phyloP scores from a whole-genome alignment of 2,888 invertebrate genomes.

The Lochmaea crataegi region DNA sequence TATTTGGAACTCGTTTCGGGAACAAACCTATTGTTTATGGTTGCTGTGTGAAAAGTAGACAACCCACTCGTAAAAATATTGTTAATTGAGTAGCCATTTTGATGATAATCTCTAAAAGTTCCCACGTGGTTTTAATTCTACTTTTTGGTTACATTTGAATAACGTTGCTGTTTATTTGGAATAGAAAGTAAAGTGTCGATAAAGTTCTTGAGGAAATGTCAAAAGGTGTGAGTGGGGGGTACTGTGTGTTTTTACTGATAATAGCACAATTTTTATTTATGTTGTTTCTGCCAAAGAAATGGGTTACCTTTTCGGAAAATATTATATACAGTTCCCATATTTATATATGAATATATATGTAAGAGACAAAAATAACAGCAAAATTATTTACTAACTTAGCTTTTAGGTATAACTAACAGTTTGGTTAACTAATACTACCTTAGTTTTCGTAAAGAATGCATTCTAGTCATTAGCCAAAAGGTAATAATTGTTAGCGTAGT shows the following conservation, averaged over 20 bases:
- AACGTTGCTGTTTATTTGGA: too few relatives aligned
- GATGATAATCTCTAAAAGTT: too few relatives aligned
- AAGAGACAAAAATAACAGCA: not conserved
- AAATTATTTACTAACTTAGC: slow-evolving; percentile 11
- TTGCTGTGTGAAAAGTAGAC: too few relatives aligned
- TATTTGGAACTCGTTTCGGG: too few relatives aligned
- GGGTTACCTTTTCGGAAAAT: slow-evolving; percentile 30
- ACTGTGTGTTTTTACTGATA: not conserved
- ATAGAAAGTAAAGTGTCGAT: too few relatives aligned
- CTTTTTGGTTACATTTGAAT: too few relatives aligned
- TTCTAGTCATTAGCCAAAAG: slow-evolving; percentile 65
- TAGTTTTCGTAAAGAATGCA: slow-evolving; percentile 49
- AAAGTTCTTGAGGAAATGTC: too few relatives aligned
- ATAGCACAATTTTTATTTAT: slow-evolving; percentile 2
- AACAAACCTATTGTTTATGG: too few relatives aligned
- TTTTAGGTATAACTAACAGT: slow-evolving; percentile 23
- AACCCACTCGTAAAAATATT: too few relatives aligned
- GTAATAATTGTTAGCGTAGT: slow-evolving; percentile 50
- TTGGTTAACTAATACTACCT: slow-evolving; percentile 30
- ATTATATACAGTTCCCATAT: slow-evolving; percentile 14
- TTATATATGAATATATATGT: slow-evolving; percentile 3
- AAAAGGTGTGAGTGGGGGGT: too few relatives aligned
- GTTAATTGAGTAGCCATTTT: too few relatives aligned
- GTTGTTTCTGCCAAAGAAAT: slow-evolving; percentile 23
- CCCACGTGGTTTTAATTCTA: too few relatives aligned